phyloP scores from a whole-genome alignment of 2,797 vertebrate species.

The Pristis pectinata region DNA sequence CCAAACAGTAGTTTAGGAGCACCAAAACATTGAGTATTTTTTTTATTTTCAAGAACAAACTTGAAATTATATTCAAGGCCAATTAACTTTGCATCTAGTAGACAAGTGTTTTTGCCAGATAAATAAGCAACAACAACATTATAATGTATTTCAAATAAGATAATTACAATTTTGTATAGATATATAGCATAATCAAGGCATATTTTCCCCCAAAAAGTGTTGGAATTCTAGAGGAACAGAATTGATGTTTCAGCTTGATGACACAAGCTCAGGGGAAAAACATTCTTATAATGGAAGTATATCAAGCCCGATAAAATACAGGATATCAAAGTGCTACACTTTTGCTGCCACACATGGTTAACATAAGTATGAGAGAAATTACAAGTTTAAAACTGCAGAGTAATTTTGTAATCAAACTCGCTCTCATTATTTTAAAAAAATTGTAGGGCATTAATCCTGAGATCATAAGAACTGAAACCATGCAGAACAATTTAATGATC shows the following conservation, averaged over 20 bases:
- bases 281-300: no score
- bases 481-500: constrained; percentile 23
- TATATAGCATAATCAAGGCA: background rate
- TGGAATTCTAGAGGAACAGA: no score
- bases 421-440: background rate
- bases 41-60: background rate
- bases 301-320: background rate
- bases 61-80: background rate
- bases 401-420: background rate
- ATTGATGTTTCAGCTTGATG: no score
- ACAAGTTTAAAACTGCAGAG: background rate
- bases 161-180: background rate
- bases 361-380: background rate
- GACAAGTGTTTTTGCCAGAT: background rate
- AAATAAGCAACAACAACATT: background rate
- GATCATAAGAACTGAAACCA: background rate
- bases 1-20: background rate
- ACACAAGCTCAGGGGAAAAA: background rate
- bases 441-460: background rate
- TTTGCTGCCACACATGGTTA: background rate
- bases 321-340: background rate
- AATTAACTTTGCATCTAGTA: background rate
- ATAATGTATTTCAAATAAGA: background rate
- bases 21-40: background rate
- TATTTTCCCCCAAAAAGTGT: background rate